Base-by-base conservation (phyloP, 2,113 vertebrate species). In the Sporophila hypoxantha region DNA sequence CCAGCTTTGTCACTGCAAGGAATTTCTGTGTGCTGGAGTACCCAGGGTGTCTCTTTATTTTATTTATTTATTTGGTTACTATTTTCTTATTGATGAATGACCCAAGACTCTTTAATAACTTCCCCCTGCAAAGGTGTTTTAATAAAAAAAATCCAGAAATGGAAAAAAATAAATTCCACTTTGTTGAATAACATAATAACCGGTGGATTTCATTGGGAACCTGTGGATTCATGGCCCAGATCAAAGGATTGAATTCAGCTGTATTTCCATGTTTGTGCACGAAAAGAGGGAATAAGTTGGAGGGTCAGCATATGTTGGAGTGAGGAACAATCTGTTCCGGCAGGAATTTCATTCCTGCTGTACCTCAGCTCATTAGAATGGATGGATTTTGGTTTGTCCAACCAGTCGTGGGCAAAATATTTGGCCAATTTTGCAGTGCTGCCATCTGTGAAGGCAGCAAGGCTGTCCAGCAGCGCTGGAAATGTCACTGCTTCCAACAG, bases 211-310 rank as follows among this genome's bases (percentile, higher is more conserved):
- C 34, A 78, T 73, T 22, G 42, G 46, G 77, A 87, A 81, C 83
- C n/a, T 55, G 21, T 64, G 65, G 73, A 83, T 91, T 70, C 69
- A 6, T 50, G 77, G 91, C 80, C 62, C 81, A 29, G 83, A 87
- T 90, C 80, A 84, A 74, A 91, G 66, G 60, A 8, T 55, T 87
- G 66, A 83, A 87, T 75, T 93, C 78, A 91, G 87, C 92, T 83
- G 59, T 50, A 78, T 77, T 67, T 92, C 85, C 81, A 66, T 85
- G 81, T 92, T 84, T 89, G 70, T 73, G 77, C 49, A n/a, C 12
- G 11, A 53, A 53, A 86, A 88, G 50, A 36, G 6, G 30, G 36
- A 41, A 42, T 10, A 56, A 64, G 14, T 14, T 55, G 56, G 65
- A 34, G 17, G 55, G 19, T 10, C 55, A 76, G 73, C 36, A 14